Conservation (phyloP, 2,797 vertebrate species). For the Euphonia xanthogaster region DNA sequence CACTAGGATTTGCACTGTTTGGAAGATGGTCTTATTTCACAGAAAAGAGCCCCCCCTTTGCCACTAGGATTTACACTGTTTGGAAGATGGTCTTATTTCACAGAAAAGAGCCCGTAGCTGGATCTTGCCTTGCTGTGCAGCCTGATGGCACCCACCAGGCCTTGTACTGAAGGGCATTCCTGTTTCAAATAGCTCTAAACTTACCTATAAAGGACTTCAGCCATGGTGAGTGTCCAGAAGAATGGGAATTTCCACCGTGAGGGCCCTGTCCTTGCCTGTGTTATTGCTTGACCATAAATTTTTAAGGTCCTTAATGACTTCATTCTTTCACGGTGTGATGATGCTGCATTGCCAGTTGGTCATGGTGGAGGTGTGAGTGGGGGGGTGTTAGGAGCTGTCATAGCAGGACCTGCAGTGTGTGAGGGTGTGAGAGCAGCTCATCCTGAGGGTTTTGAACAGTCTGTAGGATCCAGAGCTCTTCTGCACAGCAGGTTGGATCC, state of each 20-base stretch:
- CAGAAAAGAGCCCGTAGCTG: fast-evolving
- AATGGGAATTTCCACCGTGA: fast-evolving
- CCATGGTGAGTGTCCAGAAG: fast-evolving
- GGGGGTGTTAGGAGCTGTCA: neutral
- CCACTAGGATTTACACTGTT: neutral
- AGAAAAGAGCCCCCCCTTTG: neutral
- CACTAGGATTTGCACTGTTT: neutral
- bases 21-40: neutral
- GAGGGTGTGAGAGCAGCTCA: neutral
- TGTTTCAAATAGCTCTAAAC: neutral
- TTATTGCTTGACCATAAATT: neutral
- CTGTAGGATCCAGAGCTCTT: neutral
- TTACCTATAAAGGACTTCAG: neutral
- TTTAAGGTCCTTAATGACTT: neutral
- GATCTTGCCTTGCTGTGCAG: neutral
- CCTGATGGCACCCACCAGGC: neutral
- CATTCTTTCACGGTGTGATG: neutral
- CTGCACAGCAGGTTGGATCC: neutral
- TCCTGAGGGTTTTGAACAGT: neutral
- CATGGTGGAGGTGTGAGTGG: neutral
- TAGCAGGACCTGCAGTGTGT: neutral
- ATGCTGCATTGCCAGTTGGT: fast-evolving
- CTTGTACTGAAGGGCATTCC: neutral
- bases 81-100: neutral
- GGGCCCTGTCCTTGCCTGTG: neutral